Conservation (phyloP, 1,140 invertebrate species). For the Akabosia matsudoensis region DNA sequence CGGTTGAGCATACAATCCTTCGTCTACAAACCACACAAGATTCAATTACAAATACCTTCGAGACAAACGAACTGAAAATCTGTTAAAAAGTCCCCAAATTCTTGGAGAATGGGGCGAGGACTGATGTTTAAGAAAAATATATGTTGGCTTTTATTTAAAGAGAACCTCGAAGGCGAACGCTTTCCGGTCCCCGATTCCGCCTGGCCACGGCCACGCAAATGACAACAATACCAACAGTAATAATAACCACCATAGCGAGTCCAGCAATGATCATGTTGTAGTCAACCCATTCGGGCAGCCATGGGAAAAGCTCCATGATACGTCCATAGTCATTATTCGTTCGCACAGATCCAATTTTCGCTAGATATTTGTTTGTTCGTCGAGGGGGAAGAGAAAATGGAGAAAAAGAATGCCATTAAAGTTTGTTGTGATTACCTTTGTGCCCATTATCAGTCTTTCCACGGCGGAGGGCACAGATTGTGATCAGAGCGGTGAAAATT, state of each 20-base stretch:
- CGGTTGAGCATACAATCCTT: slow-evolving; percentile 68
- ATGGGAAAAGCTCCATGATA: slow-evolving; percentile 62
- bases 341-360: slow-evolving; percentile 70
- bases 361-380: too few relatives aligned
- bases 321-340: slow-evolving; percentile 58
- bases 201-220: slow-evolving; percentile 79
- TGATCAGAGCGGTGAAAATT: slow-evolving; percentile 85
- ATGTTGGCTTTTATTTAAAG: slow-evolving; percentile 17
- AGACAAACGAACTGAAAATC: too few relatives aligned
- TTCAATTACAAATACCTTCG: not conserved
- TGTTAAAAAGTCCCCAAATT: too few relatives aligned
- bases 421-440: slow-evolving; percentile 66
- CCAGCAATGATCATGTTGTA: slow-evolving; percentile 80
- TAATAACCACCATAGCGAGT: slow-evolving; percentile 76
- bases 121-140: too few relatives aligned
- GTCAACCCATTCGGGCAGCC: slow-evolving; percentile 80
- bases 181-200: slow-evolving; percentile 66
- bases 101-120: too few relatives aligned
- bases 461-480: slow-evolving; percentile 76
- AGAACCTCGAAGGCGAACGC: slow-evolving; percentile 72
- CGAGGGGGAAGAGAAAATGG: slow-evolving; percentile 8
- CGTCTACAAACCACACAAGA: slow-evolving; percentile 60
- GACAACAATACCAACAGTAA: slow-evolving; percentile 81
- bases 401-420: slow-evolving; percentile 46
- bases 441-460: slow-evolving; percentile 69